These are phyloP conservation scores for Oeneis ivallda DNA, from an alignment of 2,888 invertebrate species.

Conservation along the genomic window DNA sequence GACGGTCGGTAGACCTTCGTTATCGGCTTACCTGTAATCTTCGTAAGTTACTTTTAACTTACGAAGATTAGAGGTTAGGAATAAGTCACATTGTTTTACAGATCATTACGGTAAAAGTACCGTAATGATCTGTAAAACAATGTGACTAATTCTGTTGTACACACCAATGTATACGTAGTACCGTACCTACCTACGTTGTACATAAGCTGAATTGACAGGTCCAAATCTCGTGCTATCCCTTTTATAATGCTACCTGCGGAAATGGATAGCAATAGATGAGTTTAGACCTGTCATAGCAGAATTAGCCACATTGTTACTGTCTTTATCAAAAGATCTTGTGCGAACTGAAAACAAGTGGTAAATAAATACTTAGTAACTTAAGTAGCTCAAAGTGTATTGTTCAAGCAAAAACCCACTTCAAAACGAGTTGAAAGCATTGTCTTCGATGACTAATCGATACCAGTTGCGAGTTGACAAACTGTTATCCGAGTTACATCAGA, in stretches of 20 bases:
- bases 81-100: slow-evolving; percentile 34
- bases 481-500: slow-evolving; percentile 56
- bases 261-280: too few species aligned
- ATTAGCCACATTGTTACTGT: too few species aligned
- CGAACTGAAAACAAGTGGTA: slow-evolving; percentile 2
- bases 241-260: too few species aligned
- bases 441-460: slow-evolving; percentile 5
- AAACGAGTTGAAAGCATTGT: slow-evolving; percentile 1
- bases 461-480: slow-evolving; percentile 51
- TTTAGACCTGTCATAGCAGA: too few species aligned
- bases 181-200: too few species aligned
- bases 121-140: slow-evolving; percentile 29
- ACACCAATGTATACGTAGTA: too few species aligned
- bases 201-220: too few species aligned
- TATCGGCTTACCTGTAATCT: slow-evolving; percentile 17
- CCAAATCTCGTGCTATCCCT: too few species aligned
- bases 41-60: too few species aligned
- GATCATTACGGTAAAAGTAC: slow-evolving; percentile 26
- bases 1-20: slow-evolving; percentile 15
- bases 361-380: slow-evolving; percentile 4
- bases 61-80: too few species aligned
- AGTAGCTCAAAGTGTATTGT: slow-evolving; percentile 4
- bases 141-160: slow-evolving; percentile 33
- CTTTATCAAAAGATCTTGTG: too few species aligned
- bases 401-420: background rate